Evolutionary conservation across 2,113 vertebrate species (phyloP), one percentile per base, ranked within the genome.

Genomic region (Ammodytes dubius): DNA sequence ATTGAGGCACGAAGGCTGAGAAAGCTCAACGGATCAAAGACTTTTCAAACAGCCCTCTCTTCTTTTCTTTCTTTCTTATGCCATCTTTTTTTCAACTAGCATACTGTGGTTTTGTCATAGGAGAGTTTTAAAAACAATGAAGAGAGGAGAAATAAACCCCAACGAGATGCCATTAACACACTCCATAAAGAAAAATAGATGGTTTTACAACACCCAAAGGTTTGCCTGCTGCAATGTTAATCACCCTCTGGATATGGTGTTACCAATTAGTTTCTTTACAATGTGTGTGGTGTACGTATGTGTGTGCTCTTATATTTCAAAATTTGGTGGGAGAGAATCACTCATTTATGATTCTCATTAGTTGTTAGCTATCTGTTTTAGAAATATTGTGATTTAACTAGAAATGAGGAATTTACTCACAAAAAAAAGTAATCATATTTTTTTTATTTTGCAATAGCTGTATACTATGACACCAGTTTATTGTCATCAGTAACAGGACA

Each of bases 1-100:
- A 93, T 94, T 90, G 91, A 92, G 81, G 84, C 80, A 81, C 45
- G 79, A 74, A 79, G 78, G 70, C 88, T 61, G 72, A 84, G 87
- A 87, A 92, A 89, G 85, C 93, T 87, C 83, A 63, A 73, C 43
- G 73, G 92, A 93, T 94, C 90, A 94, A 91, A 93, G 87, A 89
- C 74, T 87, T 93, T 89, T 91, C 85, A 84, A 92, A 91, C 64
- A 66, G 83, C 72, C 66, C 86, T 88, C 46, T 54, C 45, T 76
- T 54, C 79, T 61, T 61, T 70, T 83, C 53, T 63, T 54, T 80
- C 42, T 56, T 9, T 65, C 1, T 56, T 85, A 27, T 27, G 27
- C 27, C 27, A 27, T 70, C 66, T 60, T 45, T 68, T 74, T 50
- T 27, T 47, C 14, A 58, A 56, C 81, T 88, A 74, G 86, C 88